Conservation (phyloP, 2,888 invertebrate genomes). For the Saturnia japonica region DNA sequence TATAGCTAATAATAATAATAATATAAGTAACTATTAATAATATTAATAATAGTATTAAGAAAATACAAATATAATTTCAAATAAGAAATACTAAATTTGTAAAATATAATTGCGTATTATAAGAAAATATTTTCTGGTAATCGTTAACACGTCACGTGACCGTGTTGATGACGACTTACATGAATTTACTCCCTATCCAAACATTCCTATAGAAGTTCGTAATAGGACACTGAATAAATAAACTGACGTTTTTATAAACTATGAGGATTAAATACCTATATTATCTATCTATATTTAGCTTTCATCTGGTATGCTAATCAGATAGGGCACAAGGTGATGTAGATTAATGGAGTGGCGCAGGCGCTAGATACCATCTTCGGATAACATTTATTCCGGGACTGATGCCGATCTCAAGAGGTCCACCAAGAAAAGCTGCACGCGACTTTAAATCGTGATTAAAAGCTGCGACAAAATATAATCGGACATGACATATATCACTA, state of each 20-base stretch:
- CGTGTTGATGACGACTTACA: no score
- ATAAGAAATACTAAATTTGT: no score
- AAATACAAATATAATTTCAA: no score
- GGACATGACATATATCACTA: not conserved
- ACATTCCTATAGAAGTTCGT: no score
- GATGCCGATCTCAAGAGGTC: slow-evolving; percentile 60
- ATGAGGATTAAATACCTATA: not conserved
- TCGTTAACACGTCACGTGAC: no score
- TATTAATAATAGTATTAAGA: no score
- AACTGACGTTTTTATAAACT: not conserved
- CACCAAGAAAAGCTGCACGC: slow-evolving; percentile 48
- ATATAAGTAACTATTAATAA: no score
- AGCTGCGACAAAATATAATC: not conserved
- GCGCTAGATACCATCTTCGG: slow-evolving; percentile 70
- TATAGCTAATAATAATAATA: no score
- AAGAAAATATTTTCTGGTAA: no score
- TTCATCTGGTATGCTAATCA: slow-evolving; percentile 80
- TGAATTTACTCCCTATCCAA: no score
- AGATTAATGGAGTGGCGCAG: slow-evolving; percentile 77
- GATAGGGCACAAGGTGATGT: slow-evolving; percentile 78
- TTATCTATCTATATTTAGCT: slow-evolving; percentile 60
- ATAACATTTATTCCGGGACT: slow-evolving; percentile 67
- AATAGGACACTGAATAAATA: not conserved
- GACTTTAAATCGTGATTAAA: slow-evolving; percentile 32
- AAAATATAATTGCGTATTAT: no score